Conservation (phyloP, 2,888 invertebrate species). For the Meandrusa payeni region DNA sequence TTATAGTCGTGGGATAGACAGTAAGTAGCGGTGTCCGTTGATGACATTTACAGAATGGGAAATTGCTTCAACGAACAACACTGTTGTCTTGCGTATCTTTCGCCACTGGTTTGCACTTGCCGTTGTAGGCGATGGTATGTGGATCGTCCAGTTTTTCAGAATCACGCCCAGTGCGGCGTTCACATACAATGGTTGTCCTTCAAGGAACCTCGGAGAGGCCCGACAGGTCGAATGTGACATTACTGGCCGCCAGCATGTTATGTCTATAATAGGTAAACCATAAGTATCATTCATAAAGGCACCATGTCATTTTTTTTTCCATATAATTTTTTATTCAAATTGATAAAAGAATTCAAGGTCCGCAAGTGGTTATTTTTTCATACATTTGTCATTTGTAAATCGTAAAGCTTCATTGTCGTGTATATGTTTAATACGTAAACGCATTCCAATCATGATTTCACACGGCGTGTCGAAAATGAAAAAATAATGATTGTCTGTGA, state of each 20-base stretch:
- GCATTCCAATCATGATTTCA: too few relatives aligned
- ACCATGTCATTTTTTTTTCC: slow-evolving; percentile 62
- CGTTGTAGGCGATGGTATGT: slow-evolving; percentile 79
- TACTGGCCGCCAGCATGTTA: slow-evolving; percentile 72
- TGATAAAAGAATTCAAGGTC: slow-evolving; percentile 39
- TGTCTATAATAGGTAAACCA: slow-evolving; percentile 77
- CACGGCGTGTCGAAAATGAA: slow-evolving; percentile 7
- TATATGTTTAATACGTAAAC: too few relatives aligned
- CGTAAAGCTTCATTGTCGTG: too few relatives aligned
- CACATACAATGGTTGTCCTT: slow-evolving; percentile 52
- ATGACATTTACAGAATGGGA: slow-evolving; percentile 69
- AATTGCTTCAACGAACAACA: slow-evolving; percentile 74
- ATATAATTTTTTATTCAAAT: slow-evolving; percentile 43
- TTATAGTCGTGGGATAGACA: slow-evolving; percentile 49
- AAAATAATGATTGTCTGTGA: slow-evolving; percentile 12
- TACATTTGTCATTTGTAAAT: slow-evolving; percentile 18
- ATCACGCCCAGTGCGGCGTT: slow-evolving; percentile 76
- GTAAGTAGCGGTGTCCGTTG: slow-evolving; percentile 75
- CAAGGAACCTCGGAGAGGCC: slow-evolving; percentile 66
- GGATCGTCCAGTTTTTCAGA: slow-evolving; percentile 82
- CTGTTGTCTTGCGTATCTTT: slow-evolving; percentile 58
- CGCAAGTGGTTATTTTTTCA: slow-evolving; percentile 64
- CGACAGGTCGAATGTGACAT: slow-evolving; percentile 71
- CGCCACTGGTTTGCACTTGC: slow-evolving; percentile 69
- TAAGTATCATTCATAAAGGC: slow-evolving; percentile 80